These are phyloP conservation scores for Hyposoter dolosus DNA, from an alignment of 2,888 invertebrate species.

Conservation along the genomic window DNA sequence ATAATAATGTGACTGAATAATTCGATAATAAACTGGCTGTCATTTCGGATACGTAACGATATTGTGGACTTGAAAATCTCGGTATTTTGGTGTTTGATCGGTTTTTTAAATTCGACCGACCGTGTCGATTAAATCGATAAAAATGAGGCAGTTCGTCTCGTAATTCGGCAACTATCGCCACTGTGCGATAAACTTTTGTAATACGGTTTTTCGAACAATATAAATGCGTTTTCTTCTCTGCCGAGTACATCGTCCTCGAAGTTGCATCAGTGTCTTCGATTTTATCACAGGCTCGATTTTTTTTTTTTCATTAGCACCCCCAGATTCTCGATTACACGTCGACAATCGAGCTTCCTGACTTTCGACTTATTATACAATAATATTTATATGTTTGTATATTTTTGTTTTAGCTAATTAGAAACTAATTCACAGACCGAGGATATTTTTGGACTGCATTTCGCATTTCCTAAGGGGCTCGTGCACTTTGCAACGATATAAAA, in stretches of 20 bases:
- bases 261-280: conserved; percentile 31
- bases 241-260: conserved; percentile 12
- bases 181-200: neutral
- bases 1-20: conserved; percentile 22
- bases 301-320: conserved; percentile 41
- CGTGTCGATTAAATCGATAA: neutral
- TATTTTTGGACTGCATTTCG: neutral
- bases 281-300: conserved; percentile 62
- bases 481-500: neutral
- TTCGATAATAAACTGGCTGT: conserved; percentile 6
- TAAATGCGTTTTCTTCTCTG: conserved; percentile 33
- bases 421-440: neutral
- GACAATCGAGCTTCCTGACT: conserved; percentile 27
- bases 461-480: neutral
- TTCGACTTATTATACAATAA: neutral
- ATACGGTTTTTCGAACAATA: neutral
- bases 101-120: neutral
- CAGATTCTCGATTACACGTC: conserved; percentile 41
- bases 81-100: neutral
- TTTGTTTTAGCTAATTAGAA: neutral
- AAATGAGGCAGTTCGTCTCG: conserved; percentile 5
- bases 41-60: neutral
- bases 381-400: neutral
- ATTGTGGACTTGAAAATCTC: neutral
- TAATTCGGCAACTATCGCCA: neutral